Conservation (phyloP, 2,888 invertebrate genomes). For the Lasioglossum morio region DNA sequence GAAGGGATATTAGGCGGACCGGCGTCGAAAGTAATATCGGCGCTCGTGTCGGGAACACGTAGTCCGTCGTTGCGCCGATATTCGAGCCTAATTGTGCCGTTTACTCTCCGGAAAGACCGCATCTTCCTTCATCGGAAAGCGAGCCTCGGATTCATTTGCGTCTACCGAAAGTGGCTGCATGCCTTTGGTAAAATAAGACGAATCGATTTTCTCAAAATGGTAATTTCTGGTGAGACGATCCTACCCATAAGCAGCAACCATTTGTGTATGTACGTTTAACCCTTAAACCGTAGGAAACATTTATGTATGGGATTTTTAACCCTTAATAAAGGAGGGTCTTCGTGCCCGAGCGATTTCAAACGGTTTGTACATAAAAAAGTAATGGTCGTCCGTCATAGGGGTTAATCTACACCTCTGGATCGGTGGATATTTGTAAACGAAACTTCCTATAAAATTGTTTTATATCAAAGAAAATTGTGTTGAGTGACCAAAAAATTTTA, state of each 20-base stretch:
- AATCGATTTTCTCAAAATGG: background rate
- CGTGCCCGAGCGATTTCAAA: too few species aligned
- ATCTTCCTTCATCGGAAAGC: background rate
- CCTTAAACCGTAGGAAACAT: too few species aligned
- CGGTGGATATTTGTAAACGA: too few species aligned
- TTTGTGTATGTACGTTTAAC: too few species aligned
- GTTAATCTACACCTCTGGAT: too few species aligned
- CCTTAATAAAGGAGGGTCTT: too few species aligned
- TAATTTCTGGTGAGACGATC: background rate
- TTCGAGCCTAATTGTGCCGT: constrained; percentile 50
- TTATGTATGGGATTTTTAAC: too few species aligned
- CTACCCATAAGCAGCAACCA: background rate
- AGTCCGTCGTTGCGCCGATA: constrained; percentile 33
- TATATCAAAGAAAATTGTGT: too few species aligned
- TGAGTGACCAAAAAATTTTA: too few species aligned
- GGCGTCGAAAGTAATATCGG: constrained; percentile 62
- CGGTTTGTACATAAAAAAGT: too few species aligned
- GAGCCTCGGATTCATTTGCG: background rate
- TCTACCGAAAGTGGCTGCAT: background rate
- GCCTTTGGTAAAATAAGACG: background rate
- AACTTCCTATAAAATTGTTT: too few species aligned
- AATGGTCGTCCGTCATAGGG: too few species aligned
- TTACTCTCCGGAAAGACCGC: constrained; percentile 3
- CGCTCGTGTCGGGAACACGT: constrained; percentile 47
- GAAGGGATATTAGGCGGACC: constrained; percentile 67